phyloP scores from a whole-genome alignment of 2,888 invertebrate genomes.

The Willowsia nigromaculata region DNA sequence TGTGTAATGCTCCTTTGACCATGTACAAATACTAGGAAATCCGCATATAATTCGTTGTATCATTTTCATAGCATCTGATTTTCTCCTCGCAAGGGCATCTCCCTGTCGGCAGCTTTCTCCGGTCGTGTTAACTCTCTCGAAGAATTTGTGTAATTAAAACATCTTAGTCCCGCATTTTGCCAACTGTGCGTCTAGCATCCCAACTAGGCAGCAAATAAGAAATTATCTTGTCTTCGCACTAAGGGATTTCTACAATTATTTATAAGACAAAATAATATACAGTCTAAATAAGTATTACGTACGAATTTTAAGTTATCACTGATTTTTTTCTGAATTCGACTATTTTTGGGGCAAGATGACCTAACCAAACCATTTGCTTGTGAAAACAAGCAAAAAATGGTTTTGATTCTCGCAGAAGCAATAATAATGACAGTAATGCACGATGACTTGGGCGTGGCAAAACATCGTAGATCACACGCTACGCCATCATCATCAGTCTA shows the following conservation, averaged over 20 bases:
- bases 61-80: neutral
- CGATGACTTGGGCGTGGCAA: constrained; percentile 59
- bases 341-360: too few relatives aligned
- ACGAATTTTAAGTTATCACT: too few relatives aligned
- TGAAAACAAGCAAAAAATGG: too few relatives aligned
- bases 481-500: constrained; percentile 45
- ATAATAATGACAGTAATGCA: constrained; percentile 41
- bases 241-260: too few relatives aligned
- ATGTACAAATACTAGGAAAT: neutral
- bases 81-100: constrained; percentile 29
- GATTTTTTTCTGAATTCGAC: too few relatives aligned
- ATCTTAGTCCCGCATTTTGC: constrained; percentile 50
- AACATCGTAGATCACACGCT: constrained; percentile 56
- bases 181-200: neutral
- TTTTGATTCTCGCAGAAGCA: constrained; percentile 32
- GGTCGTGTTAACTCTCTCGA: constrained; percentile 35
- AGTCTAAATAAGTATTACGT: too few relatives aligned
- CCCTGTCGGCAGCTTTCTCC: constrained; percentile 15
- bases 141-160: constrained; percentile 62
- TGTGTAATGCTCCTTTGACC: neutral
- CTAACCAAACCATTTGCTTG: too few relatives aligned
- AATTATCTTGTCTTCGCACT: neutral
- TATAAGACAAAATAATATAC: too few relatives aligned
- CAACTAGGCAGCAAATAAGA: neutral
- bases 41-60: neutral